Conservation (phyloP, 2,113 vertebrate genomes). For the Chaenocephalus aceratus region DNA sequence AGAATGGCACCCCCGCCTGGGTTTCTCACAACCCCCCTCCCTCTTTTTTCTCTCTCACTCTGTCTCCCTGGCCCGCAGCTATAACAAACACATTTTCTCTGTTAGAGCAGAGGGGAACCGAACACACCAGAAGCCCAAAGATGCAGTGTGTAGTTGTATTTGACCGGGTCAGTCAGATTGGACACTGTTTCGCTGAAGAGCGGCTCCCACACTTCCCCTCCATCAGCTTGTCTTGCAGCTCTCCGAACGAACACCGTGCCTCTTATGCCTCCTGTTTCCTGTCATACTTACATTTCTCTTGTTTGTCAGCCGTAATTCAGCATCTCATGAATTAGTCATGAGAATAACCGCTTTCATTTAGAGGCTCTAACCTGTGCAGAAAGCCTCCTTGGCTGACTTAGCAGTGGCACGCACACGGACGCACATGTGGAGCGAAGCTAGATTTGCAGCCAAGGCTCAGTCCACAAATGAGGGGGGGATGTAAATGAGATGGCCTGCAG, state of each 20-base stretch:
- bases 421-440: background rate
- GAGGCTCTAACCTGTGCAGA: conserved; percentile 58
- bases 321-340: conserved; percentile 68
- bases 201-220: conserved; percentile 20
- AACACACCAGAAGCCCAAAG: conserved; percentile 56
- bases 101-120: conserved; percentile 42
- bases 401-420: conserved; percentile 1
- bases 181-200: background rate
- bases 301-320: conserved; percentile 68
- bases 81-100: conserved; percentile 67
- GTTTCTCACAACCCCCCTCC: conserved; percentile 37
- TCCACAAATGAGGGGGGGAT: conserved; percentile 46
- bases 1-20: conserved; percentile 69
- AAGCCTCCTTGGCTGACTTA: conserved; percentile 59
- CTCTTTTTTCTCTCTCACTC: conserved; percentile 27
- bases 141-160: conserved; percentile 40
- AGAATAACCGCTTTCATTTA: conserved; percentile 67
- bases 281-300: conserved; percentile 54
- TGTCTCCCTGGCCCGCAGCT: conserved; percentile 73
- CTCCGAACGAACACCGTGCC: conserved; percentile 7
- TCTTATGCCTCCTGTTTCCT: conserved; percentile 46
- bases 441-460: conserved; percentile 34
- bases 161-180: conserved; percentile 55
- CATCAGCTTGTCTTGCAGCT: conserved; percentile 33
- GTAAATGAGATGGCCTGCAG: conserved; percentile 74